Evolutionary conservation across 2,113 vertebrate species (phyloP), one percentile per base, ranked within the genome.

Genomic region (Pitta sordida): DNA sequence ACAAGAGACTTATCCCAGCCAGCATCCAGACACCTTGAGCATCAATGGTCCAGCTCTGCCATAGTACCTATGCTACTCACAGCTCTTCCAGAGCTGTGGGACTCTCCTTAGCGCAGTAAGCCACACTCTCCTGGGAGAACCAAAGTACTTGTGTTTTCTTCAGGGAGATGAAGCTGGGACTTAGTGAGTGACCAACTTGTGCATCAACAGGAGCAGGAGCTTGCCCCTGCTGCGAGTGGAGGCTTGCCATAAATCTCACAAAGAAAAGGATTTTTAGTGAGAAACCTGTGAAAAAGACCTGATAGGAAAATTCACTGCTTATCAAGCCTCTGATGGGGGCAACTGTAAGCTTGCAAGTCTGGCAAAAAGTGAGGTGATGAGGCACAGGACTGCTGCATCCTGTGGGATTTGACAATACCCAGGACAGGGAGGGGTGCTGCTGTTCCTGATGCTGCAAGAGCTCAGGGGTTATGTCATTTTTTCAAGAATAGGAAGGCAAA

Each of bases 381-480:
- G 71, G 44, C 20, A 86, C n/a, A 32, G 64, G 15, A 4, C 15
- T 81, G 17, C 41, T 88, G 60, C 12, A 21, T 55, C 56, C 59
- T 7, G 1, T 19, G 26, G 60, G 36, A 2, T 17, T 7, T 62
- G 62, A 32, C 1, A 2, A 49, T 36, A 52, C 9, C 29, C 13
- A 4, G 7, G 63, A 15, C 3, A 2, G 37, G 44, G 49, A 90
- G 30, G 11, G 34, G 14, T 68, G 26, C 63, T 86, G 71, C 67
- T 83, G 73, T 34, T 34, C 37, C 29, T 2, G 2, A 8, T 32
- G 30, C 64, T 73, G 36, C 41, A 29, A 30, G 51, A 46, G 13
- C 46, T 81, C 1, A 0, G 43, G 49, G 24, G 9, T 62, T 60
- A 26, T 0, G 0, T 41, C 5, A 24, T 7, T 4, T 67, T 62